Base-by-base conservation (phyloP, 2,113 vertebrate species). In the Nipponia nippon region DNA sequence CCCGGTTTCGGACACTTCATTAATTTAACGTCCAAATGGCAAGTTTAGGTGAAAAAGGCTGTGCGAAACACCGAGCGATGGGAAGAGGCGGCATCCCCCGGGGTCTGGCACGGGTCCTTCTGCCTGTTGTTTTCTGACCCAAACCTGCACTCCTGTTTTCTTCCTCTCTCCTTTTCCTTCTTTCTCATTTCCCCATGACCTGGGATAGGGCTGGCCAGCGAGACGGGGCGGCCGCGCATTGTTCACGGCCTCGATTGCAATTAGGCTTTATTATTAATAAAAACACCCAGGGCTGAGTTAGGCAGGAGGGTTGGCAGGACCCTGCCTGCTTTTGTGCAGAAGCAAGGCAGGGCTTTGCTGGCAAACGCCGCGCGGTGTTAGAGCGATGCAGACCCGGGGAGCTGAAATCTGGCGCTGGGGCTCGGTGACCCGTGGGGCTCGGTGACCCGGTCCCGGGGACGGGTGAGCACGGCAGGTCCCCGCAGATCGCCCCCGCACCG, bases 281-380 rank as follows among this genome's bases (percentile, higher is more conserved):
- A 89, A 84, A 67, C 79, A 52, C n/a, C 63, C 38, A 2, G 12
- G 78, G 65, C 83, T 73, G 78, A 26, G 71, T 7, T 32, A n/a
- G 67, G 66, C 49, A 16, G 69, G 29, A 25, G 72, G 67, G 62
- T 3, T 56, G 73, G 89, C 79, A 52, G 67, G 36, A 49, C 52
- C 8, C 77, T 82, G 63, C 62, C 63, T 25, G 63, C 70, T 47
- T 47, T 58, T 46, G 40, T 46, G 52, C 3, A 10, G n/a, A 8
- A 44, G 27, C 20, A 2, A 58, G 30, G 14, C 50, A 9, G 52
- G 62, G 53, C 42, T 84, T 47, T 11, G 55, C 69, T 30, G 63
- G 47, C 49, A 16, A 47, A 46, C 1, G 1, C 29, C 2, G 2
- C 2, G 1, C 2, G 5, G 17, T 8, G 23, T 29, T 16, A 8